These are phyloP conservation scores for Drosophila hydei DNA, from an alignment of 1,140 invertebrate genomes.

Conservation along the genomic window DNA sequence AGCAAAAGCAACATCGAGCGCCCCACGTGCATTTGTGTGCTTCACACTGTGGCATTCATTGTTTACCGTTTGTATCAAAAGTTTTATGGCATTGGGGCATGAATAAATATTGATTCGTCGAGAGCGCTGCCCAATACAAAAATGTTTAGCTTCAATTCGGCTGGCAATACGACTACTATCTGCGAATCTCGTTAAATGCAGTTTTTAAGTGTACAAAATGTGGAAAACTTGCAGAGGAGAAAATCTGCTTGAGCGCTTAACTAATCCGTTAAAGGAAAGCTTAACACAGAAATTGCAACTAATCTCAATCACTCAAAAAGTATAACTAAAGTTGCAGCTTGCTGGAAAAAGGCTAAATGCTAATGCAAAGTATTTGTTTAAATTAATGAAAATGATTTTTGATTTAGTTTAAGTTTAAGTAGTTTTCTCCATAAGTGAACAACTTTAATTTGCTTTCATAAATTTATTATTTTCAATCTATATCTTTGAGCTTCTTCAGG, in stretches of 20 bases:
- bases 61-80: constrained; percentile 51
- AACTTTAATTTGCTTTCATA: not conserved
- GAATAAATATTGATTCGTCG: constrained; percentile 52
- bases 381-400: too few relatives aligned
- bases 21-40: constrained; percentile 26
- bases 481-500: not conserved
- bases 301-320: too few relatives aligned
- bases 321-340: too few relatives aligned
- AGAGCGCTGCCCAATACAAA: not conserved
- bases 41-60: constrained; percentile 52
- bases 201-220: not conserved
- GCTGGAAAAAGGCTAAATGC: not conserved
- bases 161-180: not conserved
- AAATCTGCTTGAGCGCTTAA: not conserved
- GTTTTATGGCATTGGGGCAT: constrained; percentile 45
- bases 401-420: too few relatives aligned
- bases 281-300: too few relatives aligned
- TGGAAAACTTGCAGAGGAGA: too few relatives aligned
- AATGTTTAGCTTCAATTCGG: not conserved
- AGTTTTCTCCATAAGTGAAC: not conserved
- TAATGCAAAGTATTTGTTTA: too few relatives aligned
- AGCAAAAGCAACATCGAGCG: constrained; percentile 8
- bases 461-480: not conserved
- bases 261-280: not conserved
- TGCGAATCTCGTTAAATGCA: not conserved